These are phyloP conservation scores for Hartigia nigra DNA, from an alignment of 2,888 invertebrate species.

Conservation along the genomic window DNA sequence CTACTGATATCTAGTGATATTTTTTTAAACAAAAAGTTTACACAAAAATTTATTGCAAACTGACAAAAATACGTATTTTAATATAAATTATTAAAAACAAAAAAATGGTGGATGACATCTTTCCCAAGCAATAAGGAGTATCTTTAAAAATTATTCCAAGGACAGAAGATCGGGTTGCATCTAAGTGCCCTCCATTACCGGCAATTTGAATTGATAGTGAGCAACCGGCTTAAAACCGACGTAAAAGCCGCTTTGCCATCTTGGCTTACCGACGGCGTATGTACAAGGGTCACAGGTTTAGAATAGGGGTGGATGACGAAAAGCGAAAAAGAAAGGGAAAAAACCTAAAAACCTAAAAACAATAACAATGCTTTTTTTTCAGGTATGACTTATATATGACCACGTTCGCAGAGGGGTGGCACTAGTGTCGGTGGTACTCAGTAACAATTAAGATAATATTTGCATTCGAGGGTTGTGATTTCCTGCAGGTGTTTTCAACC, in stretches of 20 bases:
- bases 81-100: neutral
- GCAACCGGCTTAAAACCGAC: conserved; percentile 53
- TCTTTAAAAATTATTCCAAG: neutral
- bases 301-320: neutral
- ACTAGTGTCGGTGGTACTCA: conserved; percentile 36
- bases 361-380: neutral
- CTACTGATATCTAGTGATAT: neutral
- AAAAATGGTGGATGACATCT: neutral
- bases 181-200: conserved; percentile 61
- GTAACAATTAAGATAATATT: conserved; percentile 65
- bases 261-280: conserved; percentile 13
- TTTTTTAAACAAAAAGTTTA: neutral
- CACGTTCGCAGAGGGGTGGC: neutral
- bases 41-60: neutral
- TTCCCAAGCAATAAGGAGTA: neutral
- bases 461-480: conserved; percentile 65
- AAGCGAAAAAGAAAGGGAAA: neutral
- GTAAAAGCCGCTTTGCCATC: conserved; percentile 56
- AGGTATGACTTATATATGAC: neutral
- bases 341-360: conserved; percentile 1
- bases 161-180: conserved; percentile 50
- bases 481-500: conserved; percentile 62
- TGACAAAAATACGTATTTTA: neutral
- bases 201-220: conserved; percentile 63
- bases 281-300: neutral